Evolutionary conservation across 1,140 invertebrate genomes (phyloP).

Genomic region (Drosophila pruinosa): DNA sequence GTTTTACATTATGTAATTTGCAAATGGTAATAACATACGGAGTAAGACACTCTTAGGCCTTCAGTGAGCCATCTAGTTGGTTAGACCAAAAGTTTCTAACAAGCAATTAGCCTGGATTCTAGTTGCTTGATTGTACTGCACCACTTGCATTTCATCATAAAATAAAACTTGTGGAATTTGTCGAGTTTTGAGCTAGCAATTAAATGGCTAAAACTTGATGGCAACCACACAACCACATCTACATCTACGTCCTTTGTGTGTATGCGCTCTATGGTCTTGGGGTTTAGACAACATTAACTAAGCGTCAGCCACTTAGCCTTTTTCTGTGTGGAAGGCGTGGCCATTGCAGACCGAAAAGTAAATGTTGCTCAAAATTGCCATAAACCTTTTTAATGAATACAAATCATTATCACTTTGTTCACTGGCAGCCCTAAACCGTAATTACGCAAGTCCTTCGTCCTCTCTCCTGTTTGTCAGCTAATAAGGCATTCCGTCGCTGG

Average conservation of each 20-base stretch:
- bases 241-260: neutral
- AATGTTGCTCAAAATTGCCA: conserved; percentile 76
- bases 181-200: conserved; percentile 46
- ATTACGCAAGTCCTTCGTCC: conserved; percentile 55
- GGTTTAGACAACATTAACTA: conserved; percentile 38
- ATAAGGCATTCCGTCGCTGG: conserved; percentile 64
- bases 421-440: conserved; percentile 70
- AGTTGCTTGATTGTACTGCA: neutral
- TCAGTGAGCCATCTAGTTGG: neutral
- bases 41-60: neutral
- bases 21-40: neutral
- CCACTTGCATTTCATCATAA: conserved; percentile 17
- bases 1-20: neutral
- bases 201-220: conserved; percentile 45
- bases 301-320: conserved; percentile 47
- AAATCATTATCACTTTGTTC: conserved; percentile 80
- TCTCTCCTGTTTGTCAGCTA: conserved; percentile 57
- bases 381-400: conserved; percentile 81
- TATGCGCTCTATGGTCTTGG: neutral
- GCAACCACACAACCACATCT: conserved; percentile 10
- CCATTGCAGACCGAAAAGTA: conserved; percentile 46
- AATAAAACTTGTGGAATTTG: conserved; percentile 30
- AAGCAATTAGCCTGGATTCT: conserved; percentile 12
- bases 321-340: neutral
- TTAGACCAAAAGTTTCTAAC: neutral